Base-by-base conservation (phyloP, 2,113 vertebrate genomes). In the Hippocampus comes region DNA sequence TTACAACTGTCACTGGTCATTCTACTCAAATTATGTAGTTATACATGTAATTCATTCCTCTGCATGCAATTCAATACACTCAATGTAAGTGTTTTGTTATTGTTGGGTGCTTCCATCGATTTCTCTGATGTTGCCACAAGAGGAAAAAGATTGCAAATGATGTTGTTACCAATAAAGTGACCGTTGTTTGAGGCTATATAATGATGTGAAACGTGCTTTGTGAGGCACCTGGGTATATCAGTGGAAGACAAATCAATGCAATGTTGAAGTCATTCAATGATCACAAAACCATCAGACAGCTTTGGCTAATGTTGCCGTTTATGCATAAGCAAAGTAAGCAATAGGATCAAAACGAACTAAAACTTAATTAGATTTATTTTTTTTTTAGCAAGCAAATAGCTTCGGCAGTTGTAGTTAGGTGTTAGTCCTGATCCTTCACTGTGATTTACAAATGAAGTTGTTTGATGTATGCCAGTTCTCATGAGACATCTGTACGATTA, bases 211-310 rank as follows among this genome's bases (percentile, higher is more conserved):
- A 41, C 34, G 23, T 80, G 72, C 9, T 23, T 15, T 75, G 68
- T 38, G 23, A 59, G 70, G 57, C 51, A 12, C 76, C 61, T 43
- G 51, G 6, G 18, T 42, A 6, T 30, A 30, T 83, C 72, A 65
- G 5, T 9, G 34, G 42, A 25, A 56, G 14, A 30, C 20, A 68
- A 38, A 25, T 77, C 81, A 82, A 85, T 80, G 18, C 63, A 78
- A 77, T 68, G 55, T 59, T 63, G 10, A 70, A 79, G 79, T 80
- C 18, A 41, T 43, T 84, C 75, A 81, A 76, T 78, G 30, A 57
- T 43, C 30, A 46, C 70, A 80, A 67, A 79, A 75, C 23, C 23
- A 64, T 3, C 38, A 68, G 63, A 68, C 38, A 68, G 34, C 21
- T 27, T 46, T 30, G 48, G n/a, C 7, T 53, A 71, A 67, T 78